Conservation (phyloP, 2,113 vertebrate species). For the Gallinago jamesoni region DNA sequence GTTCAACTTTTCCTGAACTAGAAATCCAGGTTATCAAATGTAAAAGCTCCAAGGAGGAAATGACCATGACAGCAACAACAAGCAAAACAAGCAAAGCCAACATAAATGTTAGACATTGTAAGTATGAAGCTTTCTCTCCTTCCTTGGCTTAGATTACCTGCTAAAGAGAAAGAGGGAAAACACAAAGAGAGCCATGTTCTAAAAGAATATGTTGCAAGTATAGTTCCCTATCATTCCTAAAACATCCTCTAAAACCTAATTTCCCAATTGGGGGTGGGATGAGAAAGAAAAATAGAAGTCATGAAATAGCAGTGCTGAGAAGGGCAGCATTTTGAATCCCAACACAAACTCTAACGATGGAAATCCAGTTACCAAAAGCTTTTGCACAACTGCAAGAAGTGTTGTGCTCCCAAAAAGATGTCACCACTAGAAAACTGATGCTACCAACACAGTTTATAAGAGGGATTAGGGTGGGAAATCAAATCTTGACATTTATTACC, state of each 20-base stretch:
- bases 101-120: not conserved
- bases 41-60: not conserved
- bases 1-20: not conserved
- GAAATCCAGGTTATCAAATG: not conserved
- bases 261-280: not conserved
- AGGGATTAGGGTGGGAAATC: not conserved
- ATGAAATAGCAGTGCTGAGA: not conserved
- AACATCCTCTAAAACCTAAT: not conserved
- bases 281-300: not conserved
- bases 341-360: not conserved
- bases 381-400: not conserved
- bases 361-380: not conserved
- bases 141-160: not conserved
- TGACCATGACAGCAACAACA: not conserved
- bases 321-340: not conserved
- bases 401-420: not conserved
- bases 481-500: slow-evolving; percentile 41
- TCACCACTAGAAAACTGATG: not conserved
- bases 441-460: not conserved
- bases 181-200: not conserved
- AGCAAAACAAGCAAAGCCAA: not conserved
- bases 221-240: not conserved
- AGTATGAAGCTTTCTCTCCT: not conserved
- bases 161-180: not conserved
- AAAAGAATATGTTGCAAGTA: not conserved